Percentiles rank a stretch among this genome's conserved stretches.
phyloP scores from a whole-genome alignment of 2,888 invertebrate genomes.

The Dascillus cervinus region DNA sequence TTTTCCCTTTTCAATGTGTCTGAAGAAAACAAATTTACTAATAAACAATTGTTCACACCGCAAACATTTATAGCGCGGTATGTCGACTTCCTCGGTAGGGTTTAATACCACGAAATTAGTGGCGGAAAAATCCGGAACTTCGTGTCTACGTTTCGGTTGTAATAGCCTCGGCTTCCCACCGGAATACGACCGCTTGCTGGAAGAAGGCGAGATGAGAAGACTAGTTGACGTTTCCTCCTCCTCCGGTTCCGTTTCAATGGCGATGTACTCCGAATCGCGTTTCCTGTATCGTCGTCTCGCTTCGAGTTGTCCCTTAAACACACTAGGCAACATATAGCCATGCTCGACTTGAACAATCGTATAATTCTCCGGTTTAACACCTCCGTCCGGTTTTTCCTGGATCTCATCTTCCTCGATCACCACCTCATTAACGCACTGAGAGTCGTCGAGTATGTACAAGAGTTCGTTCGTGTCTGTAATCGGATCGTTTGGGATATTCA shows the following conservation, averaged over 20 bases:
- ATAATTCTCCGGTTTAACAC: slow-evolving; percentile 18
- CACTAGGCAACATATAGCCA: slow-evolving; percentile 35
- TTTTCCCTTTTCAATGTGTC: slow-evolving; percentile 41
- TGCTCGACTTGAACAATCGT: slow-evolving; percentile 37
- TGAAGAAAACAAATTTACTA: slow-evolving; percentile 37
- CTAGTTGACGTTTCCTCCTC: slow-evolving; percentile 8
- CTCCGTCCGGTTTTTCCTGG: slow-evolving; percentile 7
- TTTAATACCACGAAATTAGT: slow-evolving; percentile 32
- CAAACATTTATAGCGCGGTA: slow-evolving; percentile 36
- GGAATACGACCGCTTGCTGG: slow-evolving; percentile 10
- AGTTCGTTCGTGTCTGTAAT: slow-evolving; percentile 27
- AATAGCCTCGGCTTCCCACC: slow-evolving; percentile 23
- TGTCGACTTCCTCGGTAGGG: slow-evolving; percentile 35
- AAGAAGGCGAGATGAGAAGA: slow-evolving; percentile 12
- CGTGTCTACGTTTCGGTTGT: slow-evolving; percentile 30
- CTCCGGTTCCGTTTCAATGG: slow-evolving; percentile 9
- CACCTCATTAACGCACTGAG: slow-evolving; percentile 34
- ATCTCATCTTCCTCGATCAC: slow-evolving; percentile 31
- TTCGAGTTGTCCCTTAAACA: slow-evolving; percentile 23
- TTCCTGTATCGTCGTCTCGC: slow-evolving; percentile 18
- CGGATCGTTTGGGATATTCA: slow-evolving; percentile 21
- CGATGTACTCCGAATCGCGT: slow-evolving; percentile 4
- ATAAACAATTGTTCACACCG: slow-evolving; percentile 41
- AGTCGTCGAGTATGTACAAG: slow-evolving; percentile 36
- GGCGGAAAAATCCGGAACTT: slow-evolving; percentile 38